Conservation (phyloP, 2,113 vertebrate genomes). For the Heteronetta atricapilla region DNA sequence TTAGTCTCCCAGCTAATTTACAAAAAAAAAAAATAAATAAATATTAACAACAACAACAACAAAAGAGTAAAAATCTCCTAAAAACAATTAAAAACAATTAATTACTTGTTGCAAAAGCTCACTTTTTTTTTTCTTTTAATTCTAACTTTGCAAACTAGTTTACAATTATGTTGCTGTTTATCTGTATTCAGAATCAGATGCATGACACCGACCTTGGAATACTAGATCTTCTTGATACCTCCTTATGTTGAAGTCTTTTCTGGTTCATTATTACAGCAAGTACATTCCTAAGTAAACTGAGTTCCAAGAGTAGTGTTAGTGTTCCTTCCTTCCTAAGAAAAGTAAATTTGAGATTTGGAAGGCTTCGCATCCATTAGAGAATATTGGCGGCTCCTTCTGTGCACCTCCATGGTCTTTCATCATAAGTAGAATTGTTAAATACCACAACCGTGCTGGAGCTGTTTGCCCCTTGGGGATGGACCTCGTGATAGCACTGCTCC, state of each 20-base stretch:
- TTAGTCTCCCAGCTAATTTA: neutral
- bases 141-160: neutral
- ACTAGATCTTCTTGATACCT: neutral
- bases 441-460: neutral
- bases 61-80: neutral
- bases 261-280: neutral
- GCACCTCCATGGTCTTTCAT: neutral
- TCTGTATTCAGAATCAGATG: neutral
- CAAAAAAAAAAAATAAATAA: constrained; percentile 12
- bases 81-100: neutral
- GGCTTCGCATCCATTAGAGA: neutral
- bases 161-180: neutral
- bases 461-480: too few relatives aligned
- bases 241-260: neutral
- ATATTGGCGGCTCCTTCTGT: neutral
- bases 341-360: neutral
- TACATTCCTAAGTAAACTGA: neutral
- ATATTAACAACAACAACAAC: neutral
- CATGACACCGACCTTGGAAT: neutral
- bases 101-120: neutral
- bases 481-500: too few relatives aligned
- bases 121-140: neutral
- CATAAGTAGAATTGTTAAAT: neutral
- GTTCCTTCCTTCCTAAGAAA: neutral
- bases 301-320: neutral